A percentile compares a stretch with the other conserved stretches of the same genome.
Evolutionary conservation across 2,888 invertebrate species (phyloP).

Genomic region (Tetragonisca angustula): DNA sequence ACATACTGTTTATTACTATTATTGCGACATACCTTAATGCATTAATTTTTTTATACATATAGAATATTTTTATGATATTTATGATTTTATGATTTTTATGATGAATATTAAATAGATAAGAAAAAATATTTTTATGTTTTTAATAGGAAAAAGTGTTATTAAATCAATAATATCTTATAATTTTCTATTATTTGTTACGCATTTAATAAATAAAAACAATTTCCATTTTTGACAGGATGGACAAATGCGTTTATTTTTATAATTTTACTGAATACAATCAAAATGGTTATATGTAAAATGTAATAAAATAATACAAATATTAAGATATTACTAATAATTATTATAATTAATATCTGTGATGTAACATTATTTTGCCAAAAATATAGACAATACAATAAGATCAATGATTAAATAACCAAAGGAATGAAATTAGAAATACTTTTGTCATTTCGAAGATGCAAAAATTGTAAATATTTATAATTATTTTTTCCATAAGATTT

Average conservation of each 20-base stretch:
- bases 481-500: constrained; percentile 2
- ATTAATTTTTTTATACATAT: not conserved
- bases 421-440: not conserved
- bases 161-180: not conserved
- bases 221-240: constrained; percentile 7
- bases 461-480: not conserved
- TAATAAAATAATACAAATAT: constrained; percentile 24
- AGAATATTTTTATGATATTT: not conserved
- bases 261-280: constrained; percentile 49
- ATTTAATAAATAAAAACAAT: not conserved
- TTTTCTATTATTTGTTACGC: not conserved
- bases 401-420: not conserved
- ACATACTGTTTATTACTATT: constrained; percentile 11
- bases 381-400: constrained; percentile 22
- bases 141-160: not conserved
- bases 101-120: not conserved
- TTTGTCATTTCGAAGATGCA: not conserved
- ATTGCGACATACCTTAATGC: not conserved
- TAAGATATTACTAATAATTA: constrained; percentile 8
- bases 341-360: not conserved
- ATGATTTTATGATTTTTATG: not conserved
- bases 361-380: not conserved
- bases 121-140: not conserved
- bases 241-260: constrained; percentile 61
- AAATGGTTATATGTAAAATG: constrained; percentile 41